Evolutionary conservation across 2,888 invertebrate genomes (phyloP), one percentile per base, ranked within the genome.

Genomic region (Melipona beecheii): DNA sequence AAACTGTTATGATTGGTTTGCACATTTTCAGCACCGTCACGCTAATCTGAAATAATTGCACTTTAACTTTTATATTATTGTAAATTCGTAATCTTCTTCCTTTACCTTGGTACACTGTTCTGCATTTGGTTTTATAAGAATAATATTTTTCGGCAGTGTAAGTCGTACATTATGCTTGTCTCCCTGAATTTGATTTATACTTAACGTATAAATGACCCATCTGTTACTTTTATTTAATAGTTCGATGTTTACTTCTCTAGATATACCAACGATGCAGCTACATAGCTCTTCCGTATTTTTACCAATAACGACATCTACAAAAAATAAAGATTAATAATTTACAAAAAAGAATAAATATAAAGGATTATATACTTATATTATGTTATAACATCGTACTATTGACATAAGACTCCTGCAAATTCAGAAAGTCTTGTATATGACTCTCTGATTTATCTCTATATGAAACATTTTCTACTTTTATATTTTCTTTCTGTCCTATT

Each of bases 191-290:
- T 93, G 91, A 75, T 85, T 81, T 54, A 93, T 78, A n/a, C 80
- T 91, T 52, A 92, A 78, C 6, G 87, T 85, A 78, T 93, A 93
- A 50, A 91, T 88, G 54, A 94, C 90, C 94, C 94, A 94, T 65
- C 91, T 87, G 60, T 92, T 91, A 56, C 93, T 91, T 64, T 90
- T 91, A 73, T 94, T 94, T n/a, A 85, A 71, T 13, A 94, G 84
- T 82, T 94, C 93, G 13, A 94, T 89, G 66, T 92, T 91, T 0
- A 91, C 88, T 77, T 93, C 92, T 71, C 90, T 91, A 2, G 89
- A 84, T 54, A 94, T 89, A 24, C 93, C 93, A 17, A 94, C 90
- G 21, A 94, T 85, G 71, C 94, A 94, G 24, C 89, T 92, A 54
- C 92, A 93, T 11, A 93, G 81, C 72, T 93, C 92, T 66, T 93